Evolutionary conservation across 2,797 vertebrate species (phyloP), one percentile per base, ranked within the genome.

Genomic region (Choloepus didactylus): DNA sequence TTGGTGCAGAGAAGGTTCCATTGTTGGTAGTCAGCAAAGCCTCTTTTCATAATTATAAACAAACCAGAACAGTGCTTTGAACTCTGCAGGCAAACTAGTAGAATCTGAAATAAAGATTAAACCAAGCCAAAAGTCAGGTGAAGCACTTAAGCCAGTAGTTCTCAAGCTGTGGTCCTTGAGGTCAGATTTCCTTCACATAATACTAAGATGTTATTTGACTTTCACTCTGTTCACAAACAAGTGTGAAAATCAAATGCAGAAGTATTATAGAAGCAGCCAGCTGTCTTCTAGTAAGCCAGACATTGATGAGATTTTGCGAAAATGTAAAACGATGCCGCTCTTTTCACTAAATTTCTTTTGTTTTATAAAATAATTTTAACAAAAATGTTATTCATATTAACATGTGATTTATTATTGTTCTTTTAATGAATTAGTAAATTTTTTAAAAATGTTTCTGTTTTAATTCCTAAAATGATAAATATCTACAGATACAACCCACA

Each of bases 101-200:
- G 87, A 76, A 60, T 93, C 66, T 93, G 54, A 94, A 94, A 38
- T 56, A 51, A 91, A 86, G 60, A 46, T 59, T 75, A 72, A 79
- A 59, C 81, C 73, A 80, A 94, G 38, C 25, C 84, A 60, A n/a
- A 87, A 86, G 85, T 80, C 88, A 70, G n/a, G 12, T 75, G 62
- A 64, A 3, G 59, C 54, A 38, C 41, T 31, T 18, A 95, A 84
- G 54, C 35, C 35, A 77, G n/a, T 27, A 2, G n/a, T 72, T 93
- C 82, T 81, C 62, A 85, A 27, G 56, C 41, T 25, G 2, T 64
- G n/a, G 9, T 73, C 75, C 12, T 6, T 27, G 9, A 85, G 23
- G 14, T 31, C 12, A 85, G 60, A 31, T 46, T 79, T 0, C 62
- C 75, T 84, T 83, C 54, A 15, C 86, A 56, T 79, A 41, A 49